Evolutionary conservation across 2,797 vertebrate genomes (phyloP), one percentile per base, ranked within the genome.

Genomic region (Pipistrellus nathusii): DNA sequence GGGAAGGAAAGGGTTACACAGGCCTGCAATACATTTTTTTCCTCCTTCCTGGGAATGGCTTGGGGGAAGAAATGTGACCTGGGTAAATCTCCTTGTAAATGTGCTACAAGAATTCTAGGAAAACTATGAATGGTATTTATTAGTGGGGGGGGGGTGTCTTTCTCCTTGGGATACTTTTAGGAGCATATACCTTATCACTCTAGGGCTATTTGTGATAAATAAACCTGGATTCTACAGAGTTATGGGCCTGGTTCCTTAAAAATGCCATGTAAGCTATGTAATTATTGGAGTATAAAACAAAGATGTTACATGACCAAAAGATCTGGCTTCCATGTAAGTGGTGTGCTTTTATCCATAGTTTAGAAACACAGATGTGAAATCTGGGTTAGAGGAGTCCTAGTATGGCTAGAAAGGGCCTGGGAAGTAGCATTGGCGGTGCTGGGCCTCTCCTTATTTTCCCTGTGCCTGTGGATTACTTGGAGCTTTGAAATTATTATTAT

Each of bases 11-110:
- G 76, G 21, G 5, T 68, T 88, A 87, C 8, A 3, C 48, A 68
- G 73, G 32, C 25, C 8, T 71, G 3, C 7, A 38, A 59, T 55
- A 25, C 5, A 57, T 73, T 85, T 12, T 59, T 69, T 57, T 38
- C 38, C 30, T 18, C 48, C 91, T 89, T 57, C 51, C 25, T 62
- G n/a, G 35, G 27, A 13, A 69, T 82, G 44, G 13, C 7, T 10
- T 4, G 0, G 23, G 41, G 30, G 38, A 57, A 94, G 55, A 91
- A 86, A 77, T 62, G 6, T 59, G 48, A 90, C 2, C 27, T 51
- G 21, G 72, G 77, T 72, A 80, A 76, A 91, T 86, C 66, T 92
- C 41, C 30, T 73, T 85, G 55, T 82, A 91, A 93, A 89, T 32
- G 76, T 12, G 17, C 18, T 48, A 27, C 75, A 77, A 41, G 32